phyloP scores from a whole-genome alignment of 1,140 invertebrate genomes.

The Drosophila pseudoobscura region DNA sequence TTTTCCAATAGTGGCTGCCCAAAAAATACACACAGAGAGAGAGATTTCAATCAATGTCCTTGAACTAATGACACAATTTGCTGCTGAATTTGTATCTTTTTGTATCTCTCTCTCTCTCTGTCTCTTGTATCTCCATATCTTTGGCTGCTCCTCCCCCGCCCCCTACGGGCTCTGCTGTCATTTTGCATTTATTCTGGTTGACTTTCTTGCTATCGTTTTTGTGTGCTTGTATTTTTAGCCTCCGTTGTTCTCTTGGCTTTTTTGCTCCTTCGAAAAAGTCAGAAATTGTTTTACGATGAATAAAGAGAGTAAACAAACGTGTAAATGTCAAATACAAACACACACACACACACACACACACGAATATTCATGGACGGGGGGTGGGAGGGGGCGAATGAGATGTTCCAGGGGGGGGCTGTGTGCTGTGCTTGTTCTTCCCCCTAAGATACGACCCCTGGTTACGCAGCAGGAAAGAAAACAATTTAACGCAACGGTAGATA shows the following conservation, averaged over 20 bases:
- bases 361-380: background rate
- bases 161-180: background rate
- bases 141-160: background rate
- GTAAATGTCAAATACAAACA: conserved; percentile 44
- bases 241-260: background rate
- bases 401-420: background rate
- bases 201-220: conserved; percentile 3
- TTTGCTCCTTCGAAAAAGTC: conserved; percentile 24
- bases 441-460: conserved; percentile 37
- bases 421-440: background rate
- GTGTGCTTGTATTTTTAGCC: no score
- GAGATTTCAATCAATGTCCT: conserved; percentile 67
- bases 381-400: no score
- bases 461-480: conserved; percentile 64
- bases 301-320: conserved; percentile 58
- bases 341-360: conserved; percentile 8
- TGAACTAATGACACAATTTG: conserved; percentile 70
- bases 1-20: conserved; percentile 32
- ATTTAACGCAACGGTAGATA: conserved; percentile 67
- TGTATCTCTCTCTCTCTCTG: conserved; percentile 6
- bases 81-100: conserved; percentile 45
- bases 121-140: background rate
- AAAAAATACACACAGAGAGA: conserved; percentile 3
- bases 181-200: conserved; percentile 25
- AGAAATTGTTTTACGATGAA: conserved; percentile 63